phyloP scores from a whole-genome alignment of 2,797 vertebrate genomes.

The Typhlichthys subterraneus region DNA sequence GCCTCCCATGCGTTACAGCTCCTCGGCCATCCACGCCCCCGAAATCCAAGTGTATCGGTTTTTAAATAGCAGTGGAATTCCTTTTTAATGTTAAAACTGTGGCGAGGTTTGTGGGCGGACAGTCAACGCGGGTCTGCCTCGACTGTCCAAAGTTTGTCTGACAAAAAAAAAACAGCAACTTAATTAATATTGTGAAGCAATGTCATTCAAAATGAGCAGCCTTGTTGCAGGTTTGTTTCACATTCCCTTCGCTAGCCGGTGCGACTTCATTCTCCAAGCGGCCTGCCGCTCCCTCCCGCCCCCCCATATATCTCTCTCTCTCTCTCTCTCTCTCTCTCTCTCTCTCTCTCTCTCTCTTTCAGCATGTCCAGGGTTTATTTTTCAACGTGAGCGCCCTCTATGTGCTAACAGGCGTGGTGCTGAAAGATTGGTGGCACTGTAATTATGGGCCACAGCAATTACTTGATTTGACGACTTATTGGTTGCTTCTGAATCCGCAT shows the following conservation, averaged over 20 bases:
- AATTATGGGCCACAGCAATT: no score
- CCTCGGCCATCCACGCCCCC: conserved; percentile 65
- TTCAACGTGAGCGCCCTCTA: conserved; percentile 68
- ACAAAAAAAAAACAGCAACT: conserved; percentile 11
- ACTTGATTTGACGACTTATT: no score
- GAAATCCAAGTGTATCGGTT: conserved; percentile 54
- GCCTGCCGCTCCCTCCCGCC: conserved; percentile 26
- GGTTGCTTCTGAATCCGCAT: no score
- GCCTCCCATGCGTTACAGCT: conserved; percentile 33
- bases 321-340: conserved; percentile 4
- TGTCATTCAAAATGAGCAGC: conserved; percentile 11
- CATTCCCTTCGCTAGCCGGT: conserved; percentile 30
- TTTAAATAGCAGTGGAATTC: conserved; percentile 67
- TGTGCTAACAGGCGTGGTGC: conserved; percentile 47
- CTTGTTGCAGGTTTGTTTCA: conserved; percentile 45
- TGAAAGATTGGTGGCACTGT: conserved; percentile 36
- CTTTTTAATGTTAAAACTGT: conserved; percentile 50
- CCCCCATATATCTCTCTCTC: conserved; percentile 8
- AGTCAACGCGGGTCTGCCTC: conserved; percentile 27
- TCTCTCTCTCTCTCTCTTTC: conserved; percentile 28
- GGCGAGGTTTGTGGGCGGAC: conserved; percentile 40
- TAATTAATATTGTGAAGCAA: conserved; percentile 17
- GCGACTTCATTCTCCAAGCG: conserved; percentile 43
- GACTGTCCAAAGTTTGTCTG: conserved; percentile 56
- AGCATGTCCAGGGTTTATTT: conserved; percentile 54